Conservation (phyloP, 2,113 vertebrate species). For the Anolis sagrei region DNA sequence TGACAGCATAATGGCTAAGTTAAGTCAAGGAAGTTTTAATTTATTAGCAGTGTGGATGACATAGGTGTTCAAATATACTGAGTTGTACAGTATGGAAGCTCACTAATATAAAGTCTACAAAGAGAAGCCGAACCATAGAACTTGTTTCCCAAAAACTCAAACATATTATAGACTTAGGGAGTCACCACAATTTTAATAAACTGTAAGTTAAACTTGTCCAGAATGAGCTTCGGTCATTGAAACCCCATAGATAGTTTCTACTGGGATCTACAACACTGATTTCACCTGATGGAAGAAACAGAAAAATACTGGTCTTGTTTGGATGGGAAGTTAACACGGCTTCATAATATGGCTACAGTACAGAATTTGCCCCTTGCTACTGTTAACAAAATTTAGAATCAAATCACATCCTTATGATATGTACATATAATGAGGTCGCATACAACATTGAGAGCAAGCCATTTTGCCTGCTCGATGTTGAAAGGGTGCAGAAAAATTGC, state of each 20-base stretch:
- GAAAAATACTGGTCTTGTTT: background rate
- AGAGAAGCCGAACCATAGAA: background rate
- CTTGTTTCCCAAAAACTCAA: background rate
- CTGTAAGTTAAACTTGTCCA: background rate
- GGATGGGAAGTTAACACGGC: background rate
- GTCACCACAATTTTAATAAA: background rate
- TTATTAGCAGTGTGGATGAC: background rate
- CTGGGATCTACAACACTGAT: background rate
- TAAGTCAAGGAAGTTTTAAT: background rate
- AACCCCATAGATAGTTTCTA: background rate
- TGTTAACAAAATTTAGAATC: constrained; percentile 38
- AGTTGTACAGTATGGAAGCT: background rate
- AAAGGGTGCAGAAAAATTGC: constrained; percentile 11
- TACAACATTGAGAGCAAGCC: constrained; percentile 49
- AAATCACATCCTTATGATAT: constrained; percentile 20
- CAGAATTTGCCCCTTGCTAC: background rate
- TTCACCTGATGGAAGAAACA: background rate
- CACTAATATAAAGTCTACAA: background rate
- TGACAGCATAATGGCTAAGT: background rate
- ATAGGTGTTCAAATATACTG: background rate
- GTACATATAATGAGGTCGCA: constrained; percentile 31
- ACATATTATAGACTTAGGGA: background rate
- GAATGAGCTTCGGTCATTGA: background rate
- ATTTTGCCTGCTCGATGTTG: constrained; percentile 1
- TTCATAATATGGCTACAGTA: background rate